A percentile compares a stretch with the other conserved stretches of the same genome.
These are phyloP conservation scores for Neodiprion lecontei DNA, from an alignment of 1,140 invertebrate species.

Conservation along the genomic window DNA sequence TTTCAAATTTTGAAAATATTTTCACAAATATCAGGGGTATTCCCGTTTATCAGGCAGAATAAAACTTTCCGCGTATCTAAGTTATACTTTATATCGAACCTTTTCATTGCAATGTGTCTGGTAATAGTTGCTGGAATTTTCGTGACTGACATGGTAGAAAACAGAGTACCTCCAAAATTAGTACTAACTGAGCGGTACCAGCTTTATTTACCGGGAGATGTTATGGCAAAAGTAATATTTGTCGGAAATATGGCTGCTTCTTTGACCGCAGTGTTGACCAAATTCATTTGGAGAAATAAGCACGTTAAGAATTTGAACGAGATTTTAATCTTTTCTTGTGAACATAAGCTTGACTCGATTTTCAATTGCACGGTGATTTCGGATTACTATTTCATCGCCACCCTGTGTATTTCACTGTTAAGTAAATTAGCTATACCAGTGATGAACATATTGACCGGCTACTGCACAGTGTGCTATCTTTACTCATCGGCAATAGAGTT, in stretches of 20 bases:
- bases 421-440: not conserved
- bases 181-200: not conserved
- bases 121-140: not conserved
- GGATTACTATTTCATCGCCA: not conserved
- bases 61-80: not conserved
- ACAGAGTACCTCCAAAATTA: not conserved
- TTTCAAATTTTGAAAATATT: slow-evolving; percentile 6
- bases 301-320: not conserved
- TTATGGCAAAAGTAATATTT: not conserved
- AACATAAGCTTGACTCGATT: not conserved
- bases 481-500: not conserved
- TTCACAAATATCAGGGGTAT: not conserved
- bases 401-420: not conserved
- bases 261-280: not conserved
- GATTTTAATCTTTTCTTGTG: not conserved
- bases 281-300: not conserved
- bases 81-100: not conserved
- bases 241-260: not conserved
- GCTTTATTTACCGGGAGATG: not conserved
- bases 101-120: not conserved
- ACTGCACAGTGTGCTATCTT: not conserved
- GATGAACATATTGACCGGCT: not conserved
- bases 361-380: not conserved
- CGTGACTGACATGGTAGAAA: not conserved
- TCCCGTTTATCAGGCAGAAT: not conserved